Base-by-base conservation (phyloP, 2,797 vertebrate species). In the Etheostoma nigrum region DNA sequence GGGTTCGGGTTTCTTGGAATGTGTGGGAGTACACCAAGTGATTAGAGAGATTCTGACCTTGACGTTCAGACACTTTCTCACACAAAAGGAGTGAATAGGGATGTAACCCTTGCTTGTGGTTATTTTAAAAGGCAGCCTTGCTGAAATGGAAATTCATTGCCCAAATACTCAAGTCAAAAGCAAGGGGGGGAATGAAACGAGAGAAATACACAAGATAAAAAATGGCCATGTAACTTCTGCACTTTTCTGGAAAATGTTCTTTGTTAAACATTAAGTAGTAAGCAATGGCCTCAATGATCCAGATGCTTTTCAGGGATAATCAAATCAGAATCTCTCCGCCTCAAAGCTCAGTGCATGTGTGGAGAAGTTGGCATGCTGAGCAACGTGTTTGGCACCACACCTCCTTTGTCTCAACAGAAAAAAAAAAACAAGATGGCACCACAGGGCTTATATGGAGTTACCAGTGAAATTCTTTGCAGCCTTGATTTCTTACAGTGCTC, bases 11-110 rank as follows among this genome's bases (percentile, higher is more conserved):
- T 90, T 88, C 80, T 86, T 87, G 89, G 90, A 90, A 91, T 93
- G 91, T 86, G 90, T 69, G 79, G 88, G 89, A 90, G 88, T 60
- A 70, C 88, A 83, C 75, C 51, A 40, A 81, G 81, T 74, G 88
- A 91, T 88, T 87, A 83, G 83, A 89, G 85, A 82, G 78, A 88
- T 76, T 90, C 82, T 89, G 90, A 91, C 91, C 88, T 92, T 91
- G 83, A 88, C 44, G 76, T 72, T 71, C 81, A 88, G 74, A 85
- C 80, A 85, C 71, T 87, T 86, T 88, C 78, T 62, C 78, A 85
- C 80, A 93, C 81, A 90, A 85, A 79, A 79, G 72, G 74, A 87
- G 67, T 78, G 51, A 85, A 60, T 5, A 79, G 42, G 74, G 44
- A 79, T 79, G 72, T 25, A 87, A 79, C 69, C 27, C 27, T 68